A percentile compares a stretch with the other conserved stretches of the same genome.
phyloP scores from a whole-genome alignment of 2,113 vertebrate species.

The Mugil cephalus region DNA sequence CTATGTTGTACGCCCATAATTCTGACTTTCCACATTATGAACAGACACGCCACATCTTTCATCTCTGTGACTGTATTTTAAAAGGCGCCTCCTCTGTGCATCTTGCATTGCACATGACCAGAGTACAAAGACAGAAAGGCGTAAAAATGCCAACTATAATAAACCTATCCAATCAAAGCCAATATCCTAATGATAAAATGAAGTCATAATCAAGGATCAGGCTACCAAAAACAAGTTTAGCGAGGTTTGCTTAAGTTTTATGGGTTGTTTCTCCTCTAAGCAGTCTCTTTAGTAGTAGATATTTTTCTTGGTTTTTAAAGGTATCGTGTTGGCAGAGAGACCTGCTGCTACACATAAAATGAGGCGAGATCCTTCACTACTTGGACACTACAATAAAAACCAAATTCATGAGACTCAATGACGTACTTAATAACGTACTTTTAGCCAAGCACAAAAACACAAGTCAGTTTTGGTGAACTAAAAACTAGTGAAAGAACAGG shows the following conservation, averaged over 20 bases:
- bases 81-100: background rate
- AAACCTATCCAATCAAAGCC: slow-evolving; percentile 1
- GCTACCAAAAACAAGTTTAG: background rate
- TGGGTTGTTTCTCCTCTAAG: background rate
- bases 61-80: background rate
- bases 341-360: background rate
- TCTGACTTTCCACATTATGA: background rate
- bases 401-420: too few relatives aligned
- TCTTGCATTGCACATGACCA: background rate
- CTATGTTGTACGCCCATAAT: background rate
- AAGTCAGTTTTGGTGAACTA: too few relatives aligned
- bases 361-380: background rate
- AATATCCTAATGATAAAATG: background rate
- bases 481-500: too few relatives aligned
- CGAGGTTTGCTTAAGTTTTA: slow-evolving; percentile 8
- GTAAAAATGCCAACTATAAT: background rate
- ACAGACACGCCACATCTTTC: slow-evolving; percentile 2
- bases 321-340: background rate
- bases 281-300: background rate
- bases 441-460: too few relatives aligned
- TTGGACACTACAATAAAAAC: background rate
- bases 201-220: slow-evolving; percentile 14
- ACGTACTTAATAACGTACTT: too few relatives aligned
- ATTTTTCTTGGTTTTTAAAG: slow-evolving; percentile 5
- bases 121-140: background rate